Conservation (phyloP, 2,113 vertebrate genomes). For the Cynoglossus semilaevis region DNA sequence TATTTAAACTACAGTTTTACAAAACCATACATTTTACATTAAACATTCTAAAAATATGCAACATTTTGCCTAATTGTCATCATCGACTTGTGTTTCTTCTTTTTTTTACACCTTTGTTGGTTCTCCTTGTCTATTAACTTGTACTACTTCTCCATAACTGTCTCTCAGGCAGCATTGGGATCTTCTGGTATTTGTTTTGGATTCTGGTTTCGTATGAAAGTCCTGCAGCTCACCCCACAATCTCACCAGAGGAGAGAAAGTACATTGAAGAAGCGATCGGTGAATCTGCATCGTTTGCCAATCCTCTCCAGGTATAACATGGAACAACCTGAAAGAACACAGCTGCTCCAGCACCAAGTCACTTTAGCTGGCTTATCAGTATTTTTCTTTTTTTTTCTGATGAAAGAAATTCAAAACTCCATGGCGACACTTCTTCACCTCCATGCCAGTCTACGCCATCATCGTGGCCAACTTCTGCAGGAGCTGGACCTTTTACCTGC, state of each 20-base stretch:
- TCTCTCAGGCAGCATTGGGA: slow-evolving; percentile 88
- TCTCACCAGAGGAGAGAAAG: slow-evolving; percentile 92
- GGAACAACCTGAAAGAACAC: background rate
- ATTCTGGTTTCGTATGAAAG: slow-evolving; percentile 97
- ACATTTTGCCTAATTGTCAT: too few species aligned
- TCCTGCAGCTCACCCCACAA: slow-evolving; percentile 93
- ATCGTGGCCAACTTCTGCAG: slow-evolving; percentile 94
- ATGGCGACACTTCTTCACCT: slow-evolving; percentile 90
- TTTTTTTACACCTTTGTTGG: background rate
- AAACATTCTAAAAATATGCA: too few species aligned
- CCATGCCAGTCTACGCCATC: slow-evolving; percentile 93
- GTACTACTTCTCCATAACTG: slow-evolving; percentile 22
- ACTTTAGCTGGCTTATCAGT: background rate
- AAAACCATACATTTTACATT: too few species aligned
- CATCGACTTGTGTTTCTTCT: too few species aligned
- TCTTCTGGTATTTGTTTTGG: slow-evolving; percentile 99
- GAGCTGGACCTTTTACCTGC: slow-evolving; percentile 93
- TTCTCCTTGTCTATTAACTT: background rate
- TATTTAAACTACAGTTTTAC: too few species aligned
- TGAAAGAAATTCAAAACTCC: slow-evolving; percentile 90
- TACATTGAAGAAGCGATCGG: slow-evolving; percentile 99
- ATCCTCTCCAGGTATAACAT: slow-evolving; percentile 72
- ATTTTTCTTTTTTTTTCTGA: slow-evolving; percentile 28
- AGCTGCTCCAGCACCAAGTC: background rate
- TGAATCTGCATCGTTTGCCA: slow-evolving; percentile 85